Evolutionary conservation across 2,888 invertebrate species (phyloP), one percentile per base, ranked within the genome.

Genomic region (Heliconius aoede): DNA sequence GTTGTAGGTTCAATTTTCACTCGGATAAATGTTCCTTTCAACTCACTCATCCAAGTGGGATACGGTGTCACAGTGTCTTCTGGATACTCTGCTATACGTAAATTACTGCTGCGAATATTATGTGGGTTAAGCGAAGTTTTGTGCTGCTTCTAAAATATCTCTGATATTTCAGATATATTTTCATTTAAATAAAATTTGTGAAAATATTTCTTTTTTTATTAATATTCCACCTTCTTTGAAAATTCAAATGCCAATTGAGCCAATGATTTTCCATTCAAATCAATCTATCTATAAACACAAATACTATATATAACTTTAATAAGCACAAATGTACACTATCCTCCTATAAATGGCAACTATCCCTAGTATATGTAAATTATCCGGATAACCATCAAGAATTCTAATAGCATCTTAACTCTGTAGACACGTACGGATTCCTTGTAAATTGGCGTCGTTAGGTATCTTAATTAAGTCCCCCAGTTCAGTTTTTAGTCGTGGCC

Each of bases 371-470:
- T 76, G 78, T 78, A 72, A 76, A 76, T 72, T 72, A 69, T 62
- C 21, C 77, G 81, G 82, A 82, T 85, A 82, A 83, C 80, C 83
- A 82, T 82, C 77, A 69, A 78, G 79, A 81, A 75, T 83, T 89
- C 89, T 86, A 86, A 86, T 88, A 88, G 88, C 85, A 85, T 88
- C 86, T 84, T 84, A 86, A 85, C 83, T 89, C 91, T 89, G 80
- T 80, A 84, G 84, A 82, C 90, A 88, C 89, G 88, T 90, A 88
- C 87, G 84, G 87, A 88, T 90, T 89, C 88, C 89, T 89, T 88
- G 86, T 91, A 91, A 94, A 93, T 93, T 93, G 92, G 90, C 91
- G 84, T 90, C 90, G 90, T 90, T 92, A 88, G 87, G 89, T 87
- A 86, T 89, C 90, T 92, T 93, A 93, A 94, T 94, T 94, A 94